Evolutionary conservation across 2,797 vertebrate species (phyloP).

Genomic region (Gymnothorax reevesii): DNA sequence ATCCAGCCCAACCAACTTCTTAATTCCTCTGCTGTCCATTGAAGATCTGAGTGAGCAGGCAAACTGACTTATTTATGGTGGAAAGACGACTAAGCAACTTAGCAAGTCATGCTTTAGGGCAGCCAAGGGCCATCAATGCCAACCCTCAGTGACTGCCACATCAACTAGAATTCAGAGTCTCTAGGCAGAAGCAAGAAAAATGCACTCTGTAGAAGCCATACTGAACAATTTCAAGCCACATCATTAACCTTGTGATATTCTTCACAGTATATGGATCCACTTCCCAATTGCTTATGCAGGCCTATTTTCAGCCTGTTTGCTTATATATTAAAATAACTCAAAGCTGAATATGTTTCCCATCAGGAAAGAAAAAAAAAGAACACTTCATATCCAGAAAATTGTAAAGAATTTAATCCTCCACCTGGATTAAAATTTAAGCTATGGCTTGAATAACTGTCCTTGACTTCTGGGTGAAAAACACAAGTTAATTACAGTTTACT

Average conservation of each 20-base stretch:
- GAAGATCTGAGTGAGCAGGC: background rate
- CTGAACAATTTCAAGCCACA: no score
- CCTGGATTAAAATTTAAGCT: slow-evolving; percentile 13
- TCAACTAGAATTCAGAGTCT: background rate
- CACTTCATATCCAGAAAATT: background rate
- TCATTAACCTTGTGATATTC: background rate
- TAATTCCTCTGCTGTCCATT: background rate
- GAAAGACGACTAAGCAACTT: background rate
- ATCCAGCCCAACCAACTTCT: background rate
- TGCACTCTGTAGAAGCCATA: background rate
- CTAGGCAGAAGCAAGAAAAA: background rate
- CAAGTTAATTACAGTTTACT: slow-evolving; percentile 18
- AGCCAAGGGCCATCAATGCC: background rate
- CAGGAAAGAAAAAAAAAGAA: background rate
- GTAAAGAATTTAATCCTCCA: background rate
- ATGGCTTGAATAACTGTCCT: background rate
- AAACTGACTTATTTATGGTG: background rate
- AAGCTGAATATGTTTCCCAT: background rate
- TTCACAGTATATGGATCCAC: background rate
- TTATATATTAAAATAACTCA: background rate
- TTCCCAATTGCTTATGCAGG: background rate
- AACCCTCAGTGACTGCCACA: background rate
- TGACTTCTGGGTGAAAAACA: background rate
- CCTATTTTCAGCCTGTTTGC: background rate
- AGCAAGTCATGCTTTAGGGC: background rate